Evolutionary conservation across 2,113 vertebrate species (phyloP).

Genomic region (Pica pica): DNA sequence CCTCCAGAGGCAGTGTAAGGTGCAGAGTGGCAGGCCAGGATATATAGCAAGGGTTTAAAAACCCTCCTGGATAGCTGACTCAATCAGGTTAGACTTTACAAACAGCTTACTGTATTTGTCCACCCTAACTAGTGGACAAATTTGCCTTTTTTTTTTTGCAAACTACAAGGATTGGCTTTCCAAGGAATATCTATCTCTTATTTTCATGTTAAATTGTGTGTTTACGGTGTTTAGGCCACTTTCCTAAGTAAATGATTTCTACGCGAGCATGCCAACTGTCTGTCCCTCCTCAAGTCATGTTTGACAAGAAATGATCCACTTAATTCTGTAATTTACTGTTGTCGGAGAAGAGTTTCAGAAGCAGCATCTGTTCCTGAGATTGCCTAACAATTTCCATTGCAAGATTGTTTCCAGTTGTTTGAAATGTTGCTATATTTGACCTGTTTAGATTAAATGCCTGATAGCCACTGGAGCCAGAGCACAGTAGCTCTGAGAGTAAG

Average conservation of each 20-base stretch:
- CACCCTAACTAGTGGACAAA: not conserved
- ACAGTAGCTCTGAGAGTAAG: not conserved
- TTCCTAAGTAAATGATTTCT: not conserved
- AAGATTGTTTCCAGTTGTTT: not conserved
- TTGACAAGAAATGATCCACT: not conserved
- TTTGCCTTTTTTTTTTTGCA: not conserved
- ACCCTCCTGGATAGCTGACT: not conserved
- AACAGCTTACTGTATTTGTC: not conserved
- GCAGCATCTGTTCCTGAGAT: not conserved
- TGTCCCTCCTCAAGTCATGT: not conserved
- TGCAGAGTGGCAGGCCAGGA: not conserved
- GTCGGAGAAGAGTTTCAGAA: not conserved
- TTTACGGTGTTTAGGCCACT: not conserved
- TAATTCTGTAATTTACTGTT: not conserved
- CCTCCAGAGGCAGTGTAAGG: not conserved
- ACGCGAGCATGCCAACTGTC: not conserved
- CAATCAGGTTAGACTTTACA: not conserved
- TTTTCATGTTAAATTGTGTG: not conserved
- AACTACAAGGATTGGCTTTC: not conserved
- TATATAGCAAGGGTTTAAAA: not conserved
- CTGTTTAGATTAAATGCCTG: not conserved
- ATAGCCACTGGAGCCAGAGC: not conserved
- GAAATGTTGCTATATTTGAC: not conserved
- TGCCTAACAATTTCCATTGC: not conserved
- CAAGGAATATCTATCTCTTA: not conserved